Base-by-base conservation (phyloP, 2,888 invertebrate species). In the Drosophila prolongata region DNA sequence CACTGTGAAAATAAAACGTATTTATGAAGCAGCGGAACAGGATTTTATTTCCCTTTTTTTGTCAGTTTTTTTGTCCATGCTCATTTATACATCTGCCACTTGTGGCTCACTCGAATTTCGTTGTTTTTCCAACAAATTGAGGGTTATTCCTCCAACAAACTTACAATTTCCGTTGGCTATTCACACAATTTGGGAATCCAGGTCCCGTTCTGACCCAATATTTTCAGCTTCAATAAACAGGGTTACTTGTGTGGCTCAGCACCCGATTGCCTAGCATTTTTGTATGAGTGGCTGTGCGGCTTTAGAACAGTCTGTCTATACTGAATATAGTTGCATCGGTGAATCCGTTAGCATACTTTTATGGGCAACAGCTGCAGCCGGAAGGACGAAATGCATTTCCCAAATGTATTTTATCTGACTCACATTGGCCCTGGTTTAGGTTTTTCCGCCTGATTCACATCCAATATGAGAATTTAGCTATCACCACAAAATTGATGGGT, bases 101-200 rank as follows among this genome's bases (percentile, higher is more conserved):
- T 75, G 73, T 73, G 68, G 75, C 75, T 27, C 54, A 27, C 16
- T 49, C 38, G 43, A 43, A 38, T 49, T 35, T 16, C 38, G 42
- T 42, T 57, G 38, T 55, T 74, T 42, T 60, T 54, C 44, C 61
- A 75, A 62, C 69, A 76, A 78, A 76, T 79, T 65, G 73, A 50
- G 70, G 69, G 76, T 59, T 76, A 70, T 73, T 57, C 58, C 55
- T 58, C 62, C 62, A 57, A 62, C 66, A 78, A 76, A 76, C 76
- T 78, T 66, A 69, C 60, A 75, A 61, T 66, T 71, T 78, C 68
- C 77, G 71, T 49, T 69, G 75, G 71, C 77, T 59, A 64, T 71
- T 71, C 71, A 75, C 60, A 71, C 61, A 59, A 50, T 64, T 64
- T 38, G 8, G 44, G 34, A 60, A 61, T 60, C 19, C 40, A n/a